Evolutionary conservation across 2,797 vertebrate genomes (phyloP).

Genomic region (Nothura maculosa): DNA sequence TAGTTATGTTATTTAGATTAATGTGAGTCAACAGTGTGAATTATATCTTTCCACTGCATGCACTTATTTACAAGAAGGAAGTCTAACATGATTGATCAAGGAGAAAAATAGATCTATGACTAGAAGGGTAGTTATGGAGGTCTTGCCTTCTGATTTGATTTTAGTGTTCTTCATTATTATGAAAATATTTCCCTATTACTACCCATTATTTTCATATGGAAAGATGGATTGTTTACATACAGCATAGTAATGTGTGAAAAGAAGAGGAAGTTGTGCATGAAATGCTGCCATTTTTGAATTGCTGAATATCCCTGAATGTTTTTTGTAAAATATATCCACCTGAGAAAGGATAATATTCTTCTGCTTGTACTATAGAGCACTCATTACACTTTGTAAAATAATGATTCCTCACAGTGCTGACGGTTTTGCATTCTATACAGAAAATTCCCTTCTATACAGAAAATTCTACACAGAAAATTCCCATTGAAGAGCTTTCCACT

Average conservation of each 20-base stretch:
- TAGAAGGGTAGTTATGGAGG: neutral
- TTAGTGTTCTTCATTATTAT: neutral
- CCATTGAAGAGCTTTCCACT: neutral
- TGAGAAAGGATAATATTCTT: neutral
- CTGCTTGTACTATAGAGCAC: neutral
- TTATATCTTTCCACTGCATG: accelerated
- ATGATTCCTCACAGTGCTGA: neutral
- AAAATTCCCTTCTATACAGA: neutral
- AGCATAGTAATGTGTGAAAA: neutral
- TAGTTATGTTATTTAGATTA: neutral
- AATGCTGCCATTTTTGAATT: neutral
- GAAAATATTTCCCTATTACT: neutral
- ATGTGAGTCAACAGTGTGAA: neutral
- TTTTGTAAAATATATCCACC: neutral
- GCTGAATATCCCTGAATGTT: neutral
- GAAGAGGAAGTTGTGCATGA: neutral
- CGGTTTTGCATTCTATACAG: neutral
- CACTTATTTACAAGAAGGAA: neutral
- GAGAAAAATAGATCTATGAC: neutral
- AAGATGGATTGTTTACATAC: neutral
- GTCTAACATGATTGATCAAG: neutral
- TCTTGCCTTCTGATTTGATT: neutral
- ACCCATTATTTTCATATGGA: neutral
- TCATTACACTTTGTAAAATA: neutral
- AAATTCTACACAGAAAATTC: neutral